These are phyloP conservation scores for Monodelphis domestica DNA, from an alignment of 2,797 vertebrate genomes.

Conservation along the genomic window DNA sequence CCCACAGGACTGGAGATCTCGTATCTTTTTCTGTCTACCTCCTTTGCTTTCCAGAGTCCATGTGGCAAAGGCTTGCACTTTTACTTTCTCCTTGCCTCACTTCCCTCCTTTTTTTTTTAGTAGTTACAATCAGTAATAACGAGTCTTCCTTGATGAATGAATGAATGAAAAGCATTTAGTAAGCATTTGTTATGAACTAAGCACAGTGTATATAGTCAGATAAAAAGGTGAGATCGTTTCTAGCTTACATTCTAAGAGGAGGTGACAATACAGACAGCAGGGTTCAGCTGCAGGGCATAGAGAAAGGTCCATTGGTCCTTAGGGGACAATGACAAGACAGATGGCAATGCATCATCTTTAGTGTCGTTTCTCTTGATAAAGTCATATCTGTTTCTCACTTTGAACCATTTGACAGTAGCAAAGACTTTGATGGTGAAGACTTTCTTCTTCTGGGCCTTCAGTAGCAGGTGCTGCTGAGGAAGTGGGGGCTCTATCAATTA, in stretches of 20 bases:
- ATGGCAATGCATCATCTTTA: neutral
- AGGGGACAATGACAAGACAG: neutral
- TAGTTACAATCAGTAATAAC: neutral
- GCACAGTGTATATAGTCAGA: neutral
- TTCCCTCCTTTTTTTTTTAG: conserved; percentile 24
- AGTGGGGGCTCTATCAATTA: neutral
- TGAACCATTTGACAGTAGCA: neutral
- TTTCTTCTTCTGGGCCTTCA: neutral
- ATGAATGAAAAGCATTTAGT: neutral
- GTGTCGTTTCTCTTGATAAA: neutral
- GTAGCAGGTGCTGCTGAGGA: neutral
- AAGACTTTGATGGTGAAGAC: neutral
- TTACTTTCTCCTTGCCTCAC: neutral
- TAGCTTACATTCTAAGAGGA: neutral
- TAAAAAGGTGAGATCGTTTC: neutral
- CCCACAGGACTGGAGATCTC: neutral
- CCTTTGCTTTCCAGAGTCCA: conserved; percentile 46
- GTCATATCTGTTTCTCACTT: neutral
- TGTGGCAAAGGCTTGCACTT: conserved; percentile 10
- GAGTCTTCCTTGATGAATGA: neutral
- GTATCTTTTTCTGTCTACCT: conserved; percentile 1
- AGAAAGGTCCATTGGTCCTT: neutral
- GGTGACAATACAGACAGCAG: neutral
- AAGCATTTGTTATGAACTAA: neutral
- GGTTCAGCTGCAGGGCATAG: neutral